These are phyloP conservation scores for Clarias fuscus DNA, from an alignment of 2,797 vertebrate genomes.

Conservation along the genomic window DNA sequence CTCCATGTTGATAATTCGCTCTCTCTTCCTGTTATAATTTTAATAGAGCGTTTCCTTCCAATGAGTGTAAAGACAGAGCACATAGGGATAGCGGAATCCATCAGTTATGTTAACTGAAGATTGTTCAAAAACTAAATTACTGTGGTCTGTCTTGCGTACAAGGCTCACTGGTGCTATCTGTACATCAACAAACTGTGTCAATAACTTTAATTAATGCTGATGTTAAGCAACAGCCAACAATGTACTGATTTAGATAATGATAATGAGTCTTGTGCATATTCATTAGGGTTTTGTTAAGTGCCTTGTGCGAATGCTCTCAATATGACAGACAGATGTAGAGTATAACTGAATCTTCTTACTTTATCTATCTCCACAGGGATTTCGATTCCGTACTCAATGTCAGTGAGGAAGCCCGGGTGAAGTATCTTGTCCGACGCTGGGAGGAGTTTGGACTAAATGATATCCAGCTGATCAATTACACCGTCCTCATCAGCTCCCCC, in stretches of 20 bases:
- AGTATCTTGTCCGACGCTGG: conserved; percentile 83
- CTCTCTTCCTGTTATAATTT: conserved; percentile 61
- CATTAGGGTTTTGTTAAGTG: conserved; percentile 46
- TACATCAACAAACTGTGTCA: conserved; percentile 48
- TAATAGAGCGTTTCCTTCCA: conserved; percentile 70
- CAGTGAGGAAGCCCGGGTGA: conserved; percentile 73
- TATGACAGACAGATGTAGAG: conserved; percentile 7
- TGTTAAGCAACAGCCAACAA: conserved; percentile 54
- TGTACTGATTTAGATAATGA: conserved; percentile 53
- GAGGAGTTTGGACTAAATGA: conserved; percentile 83
- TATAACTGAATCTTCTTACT: conserved; percentile 23
- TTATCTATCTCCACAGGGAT: conserved; percentile 67
- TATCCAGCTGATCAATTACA: conserved; percentile 85
- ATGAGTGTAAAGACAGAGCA: conserved; percentile 74
- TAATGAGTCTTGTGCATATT: conserved; percentile 49
- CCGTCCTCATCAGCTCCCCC: conserved; percentile 83
- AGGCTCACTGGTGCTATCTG: conserved; percentile 16
- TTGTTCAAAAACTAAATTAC: conserved; percentile 60
- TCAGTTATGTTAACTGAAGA: conserved; percentile 73
- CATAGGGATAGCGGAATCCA: conserved; percentile 67
- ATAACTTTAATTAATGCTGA: conserved; percentile 48
- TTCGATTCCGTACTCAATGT: conserved; percentile 72
- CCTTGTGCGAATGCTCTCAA: conserved; percentile 15
- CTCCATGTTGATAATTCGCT: conserved; percentile 65
- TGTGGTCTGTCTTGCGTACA: conserved; percentile 60